Evolutionary conservation across 2,797 vertebrate genomes (phyloP).

Genomic region (Neopelma chrysocephalum): DNA sequence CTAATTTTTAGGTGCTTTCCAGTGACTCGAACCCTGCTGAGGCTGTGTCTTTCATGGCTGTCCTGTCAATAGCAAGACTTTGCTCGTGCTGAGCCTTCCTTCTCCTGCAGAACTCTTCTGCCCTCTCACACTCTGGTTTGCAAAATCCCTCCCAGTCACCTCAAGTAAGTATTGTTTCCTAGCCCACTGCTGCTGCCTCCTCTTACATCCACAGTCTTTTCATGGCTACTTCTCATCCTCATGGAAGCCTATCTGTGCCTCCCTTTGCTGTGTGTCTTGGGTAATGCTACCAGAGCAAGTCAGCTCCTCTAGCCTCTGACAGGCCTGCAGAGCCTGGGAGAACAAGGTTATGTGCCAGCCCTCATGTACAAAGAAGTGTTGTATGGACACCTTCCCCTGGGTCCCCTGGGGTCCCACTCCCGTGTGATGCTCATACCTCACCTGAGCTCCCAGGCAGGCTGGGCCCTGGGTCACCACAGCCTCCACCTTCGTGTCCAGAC

Average conservation of each 20-base stretch:
- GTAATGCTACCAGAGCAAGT: not conserved
- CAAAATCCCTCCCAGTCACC: not conserved
- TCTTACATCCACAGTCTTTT: not conserved
- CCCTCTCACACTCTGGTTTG: not conserved
- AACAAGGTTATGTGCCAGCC: not conserved
- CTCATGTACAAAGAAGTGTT: not conserved
- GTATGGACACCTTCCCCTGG: not conserved
- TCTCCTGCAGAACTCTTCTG: not conserved
- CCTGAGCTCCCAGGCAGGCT: not conserved
- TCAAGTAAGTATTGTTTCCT: not conserved
- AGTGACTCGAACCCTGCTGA: not conserved
- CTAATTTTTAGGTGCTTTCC: not conserved
- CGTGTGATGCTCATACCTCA: rapidly evolving
- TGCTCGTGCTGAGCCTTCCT: not conserved
- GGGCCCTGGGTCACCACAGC: not conserved
- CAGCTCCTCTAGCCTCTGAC: not conserved
- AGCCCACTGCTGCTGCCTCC: not conserved
- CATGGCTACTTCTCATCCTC: not conserved
- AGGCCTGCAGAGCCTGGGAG: not conserved
- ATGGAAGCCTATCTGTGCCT: not conserved
- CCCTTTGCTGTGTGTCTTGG: not conserved
- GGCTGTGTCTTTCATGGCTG: rapidly evolving
- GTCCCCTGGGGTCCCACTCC: not conserved
- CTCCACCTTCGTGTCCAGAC: not conserved
- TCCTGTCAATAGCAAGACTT: not conserved